These are phyloP conservation scores for Psittacus erithacus DNA, from an alignment of 2,113 vertebrate species.

Conservation along the genomic window DNA sequence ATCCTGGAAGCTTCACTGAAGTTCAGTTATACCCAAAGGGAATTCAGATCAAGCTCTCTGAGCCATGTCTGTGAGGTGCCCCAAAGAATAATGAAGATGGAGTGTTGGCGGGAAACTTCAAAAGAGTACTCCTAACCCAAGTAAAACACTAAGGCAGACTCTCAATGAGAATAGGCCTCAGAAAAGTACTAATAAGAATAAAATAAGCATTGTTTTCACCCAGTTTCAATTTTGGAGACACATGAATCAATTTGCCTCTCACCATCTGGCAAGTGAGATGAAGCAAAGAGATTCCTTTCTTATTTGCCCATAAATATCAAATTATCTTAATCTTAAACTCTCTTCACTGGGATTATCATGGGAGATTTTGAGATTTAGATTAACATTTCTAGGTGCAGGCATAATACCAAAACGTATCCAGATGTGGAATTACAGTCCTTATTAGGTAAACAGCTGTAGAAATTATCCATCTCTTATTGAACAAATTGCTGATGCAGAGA, in stretches of 20 bases:
- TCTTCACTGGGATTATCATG: not conserved
- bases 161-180: not conserved
- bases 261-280: not conserved
- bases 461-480: not conserved
- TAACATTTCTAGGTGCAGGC: not conserved
- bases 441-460: not conserved
- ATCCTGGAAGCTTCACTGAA: not conserved
- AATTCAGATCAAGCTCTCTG: not conserved
- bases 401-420: not conserved
- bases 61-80: not conserved
- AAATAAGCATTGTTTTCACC: not conserved
- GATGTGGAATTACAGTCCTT: not conserved
- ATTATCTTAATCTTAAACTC: conserved; percentile 6
- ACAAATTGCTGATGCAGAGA: not conserved
- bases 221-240: not conserved
- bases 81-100: not conserved
- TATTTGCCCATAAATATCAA: not conserved
- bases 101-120: not conserved
- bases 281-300: conserved; percentile 22
- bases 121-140: not conserved
- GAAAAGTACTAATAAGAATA: not conserved
- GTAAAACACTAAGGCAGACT: not conserved
- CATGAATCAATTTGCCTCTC: not conserved
- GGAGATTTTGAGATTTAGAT: not conserved
- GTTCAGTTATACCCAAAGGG: not conserved